Evolutionary conservation across 2,113 vertebrate species (phyloP).

Genomic region (Otus sunia): DNA sequence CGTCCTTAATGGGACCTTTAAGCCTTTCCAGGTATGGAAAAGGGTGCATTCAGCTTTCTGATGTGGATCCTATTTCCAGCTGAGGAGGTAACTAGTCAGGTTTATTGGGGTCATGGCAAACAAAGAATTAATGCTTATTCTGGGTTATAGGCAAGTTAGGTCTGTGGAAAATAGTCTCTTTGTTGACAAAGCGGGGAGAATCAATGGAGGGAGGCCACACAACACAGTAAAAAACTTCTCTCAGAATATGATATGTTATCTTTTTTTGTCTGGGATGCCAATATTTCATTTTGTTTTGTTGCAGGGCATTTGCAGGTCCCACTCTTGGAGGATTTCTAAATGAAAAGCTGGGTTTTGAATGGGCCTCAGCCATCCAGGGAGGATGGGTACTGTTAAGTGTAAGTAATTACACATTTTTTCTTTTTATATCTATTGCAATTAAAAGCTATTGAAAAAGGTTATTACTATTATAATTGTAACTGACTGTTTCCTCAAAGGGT

Average conservation of each 20-base stretch:
- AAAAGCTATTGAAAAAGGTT: background rate
- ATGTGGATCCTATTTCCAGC: background rate
- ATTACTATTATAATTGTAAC: background rate
- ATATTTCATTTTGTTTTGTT: background rate
- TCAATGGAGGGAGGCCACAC: background rate
- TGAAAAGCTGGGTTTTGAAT: constrained; percentile 86
- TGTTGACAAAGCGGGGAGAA: background rate
- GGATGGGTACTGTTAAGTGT: constrained; percentile 80
- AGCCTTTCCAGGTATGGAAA: background rate
- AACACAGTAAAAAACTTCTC: background rate
- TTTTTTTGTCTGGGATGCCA: background rate
- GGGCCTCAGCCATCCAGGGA: constrained; percentile 85
- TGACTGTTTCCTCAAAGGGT: constrained; percentile 66
- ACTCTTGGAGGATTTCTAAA: constrained; percentile 85
- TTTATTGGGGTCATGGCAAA: background rate
- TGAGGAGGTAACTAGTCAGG: background rate
- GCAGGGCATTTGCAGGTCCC: constrained; percentile 88
- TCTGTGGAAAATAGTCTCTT: background rate
- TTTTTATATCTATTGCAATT: background rate
- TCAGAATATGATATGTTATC: background rate
- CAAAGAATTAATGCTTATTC: background rate
- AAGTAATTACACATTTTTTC: constrained; percentile 59
- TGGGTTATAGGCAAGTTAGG: background rate
- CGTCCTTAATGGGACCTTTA: background rate
- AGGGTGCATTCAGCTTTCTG: background rate